A percentile compares a stretch with the other conserved stretches of the same genome.
Conservation (phyloP, 64 coral and sea anemone species). For the Stylophora pistillata region DNA sequence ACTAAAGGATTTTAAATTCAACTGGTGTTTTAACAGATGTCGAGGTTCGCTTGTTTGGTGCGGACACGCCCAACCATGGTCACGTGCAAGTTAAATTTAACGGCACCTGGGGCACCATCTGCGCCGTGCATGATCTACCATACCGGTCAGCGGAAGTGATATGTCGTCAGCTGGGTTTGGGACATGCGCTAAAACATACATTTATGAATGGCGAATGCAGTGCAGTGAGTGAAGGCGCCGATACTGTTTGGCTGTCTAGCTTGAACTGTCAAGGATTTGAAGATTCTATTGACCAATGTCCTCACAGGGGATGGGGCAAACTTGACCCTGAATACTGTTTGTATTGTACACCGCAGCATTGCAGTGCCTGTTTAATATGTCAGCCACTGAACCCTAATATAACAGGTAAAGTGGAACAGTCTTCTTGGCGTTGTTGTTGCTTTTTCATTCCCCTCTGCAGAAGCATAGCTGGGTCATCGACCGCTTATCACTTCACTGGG, state of each 20-base stretch:
- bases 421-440: not conserved
- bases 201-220: slow-evolving; percentile 9
- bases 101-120: slow-evolving; percentile 32
- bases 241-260: slow-evolving; percentile 3
- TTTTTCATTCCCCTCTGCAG: not conserved
- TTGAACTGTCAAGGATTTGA: slow-evolving; percentile 27
- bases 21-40: slow-evolving; percentile 2
- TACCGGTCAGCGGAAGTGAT: slow-evolving; percentile 19
- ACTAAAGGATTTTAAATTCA: not conserved
- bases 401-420: not conserved
- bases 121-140: not conserved
- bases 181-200: slow-evolving; percentile 2
- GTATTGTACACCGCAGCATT: not conserved
- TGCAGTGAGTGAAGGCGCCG: slow-evolving; percentile 8
- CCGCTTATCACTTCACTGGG: not conserved
- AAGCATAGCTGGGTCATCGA: not conserved
- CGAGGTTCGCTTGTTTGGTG: slow-evolving; percentile 16
- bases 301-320: slow-evolving; percentile 35
- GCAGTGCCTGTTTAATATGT: slow-evolving; percentile 32
- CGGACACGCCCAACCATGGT: not conserved
- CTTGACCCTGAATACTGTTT: not conserved
- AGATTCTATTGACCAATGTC: slow-evolving; percentile 14
- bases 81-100: slow-evolving; percentile 45
- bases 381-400: not conserved
- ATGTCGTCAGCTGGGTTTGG: slow-evolving; percentile 11